These are phyloP conservation scores for Mesocricetus auratus DNA, from an alignment of 2,113 vertebrate species.

Conservation along the genomic window DNA sequence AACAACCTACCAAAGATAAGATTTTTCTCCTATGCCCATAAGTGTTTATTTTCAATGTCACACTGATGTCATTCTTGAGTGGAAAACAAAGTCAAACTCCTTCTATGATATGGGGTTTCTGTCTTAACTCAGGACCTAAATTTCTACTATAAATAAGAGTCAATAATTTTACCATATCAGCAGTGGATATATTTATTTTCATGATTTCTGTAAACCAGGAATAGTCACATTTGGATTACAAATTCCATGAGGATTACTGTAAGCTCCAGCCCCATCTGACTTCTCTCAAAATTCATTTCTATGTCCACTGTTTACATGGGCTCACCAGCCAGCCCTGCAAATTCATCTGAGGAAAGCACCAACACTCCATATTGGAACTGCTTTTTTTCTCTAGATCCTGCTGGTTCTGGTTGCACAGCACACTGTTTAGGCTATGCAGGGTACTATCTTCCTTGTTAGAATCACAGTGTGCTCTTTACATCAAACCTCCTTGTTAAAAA, in stretches of 20 bases:
- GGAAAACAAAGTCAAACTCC: conserved; percentile 11
- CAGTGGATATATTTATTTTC: conserved; percentile 32
- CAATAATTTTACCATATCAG: conserved; percentile 35
- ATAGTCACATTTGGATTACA: conserved; percentile 28
- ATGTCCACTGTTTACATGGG: not conserved
- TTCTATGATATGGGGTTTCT: not conserved
- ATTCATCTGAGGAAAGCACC: not conserved
- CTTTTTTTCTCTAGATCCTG: conserved; percentile 36
- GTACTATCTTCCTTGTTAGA: not conserved
- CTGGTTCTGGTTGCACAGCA: not conserved
- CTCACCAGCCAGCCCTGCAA: not conserved
- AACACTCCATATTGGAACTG: not conserved
- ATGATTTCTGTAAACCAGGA: conserved; percentile 51
- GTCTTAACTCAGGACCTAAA: conserved; percentile 35
- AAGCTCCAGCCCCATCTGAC: conserved; percentile 4
- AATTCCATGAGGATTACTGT: not conserved
- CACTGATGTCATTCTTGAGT: not conserved
- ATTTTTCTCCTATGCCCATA: not conserved
- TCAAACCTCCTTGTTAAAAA: conserved; percentile 27
- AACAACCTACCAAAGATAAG: conserved; percentile 17
- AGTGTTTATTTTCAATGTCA: not conserved
- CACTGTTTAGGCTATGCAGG: not conserved
- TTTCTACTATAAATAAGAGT: conserved; percentile 54
- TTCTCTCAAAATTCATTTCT: conserved; percentile 63
- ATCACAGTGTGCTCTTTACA: conserved; percentile 6